Evolutionary conservation across 2,113 vertebrate species (phyloP).

Genomic region (Datnioides undecimradiatus): DNA sequence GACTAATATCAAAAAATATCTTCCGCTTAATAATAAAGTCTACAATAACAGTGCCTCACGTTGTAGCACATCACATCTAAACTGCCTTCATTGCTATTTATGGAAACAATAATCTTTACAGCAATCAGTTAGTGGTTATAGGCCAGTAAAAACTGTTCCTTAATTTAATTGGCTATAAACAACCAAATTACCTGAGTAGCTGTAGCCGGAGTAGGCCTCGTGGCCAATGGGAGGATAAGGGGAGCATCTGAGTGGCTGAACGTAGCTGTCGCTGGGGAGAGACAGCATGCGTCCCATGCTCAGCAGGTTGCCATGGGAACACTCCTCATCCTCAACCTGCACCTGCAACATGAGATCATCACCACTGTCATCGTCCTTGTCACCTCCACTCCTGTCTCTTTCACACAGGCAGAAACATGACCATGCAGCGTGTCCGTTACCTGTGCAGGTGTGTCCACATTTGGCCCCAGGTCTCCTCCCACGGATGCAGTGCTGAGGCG

Average conservation of each 20-base stretch:
- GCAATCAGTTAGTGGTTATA: conserved; percentile 48
- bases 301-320: conserved; percentile 83
- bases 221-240: conserved; percentile 82
- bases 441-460: conserved; percentile 71
- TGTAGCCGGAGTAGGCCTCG: conserved; percentile 65
- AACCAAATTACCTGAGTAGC: conserved; percentile 77
- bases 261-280: conserved; percentile 94
- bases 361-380: conserved; percentile 28
- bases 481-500: conserved; percentile 34
- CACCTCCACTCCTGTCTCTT: neutral
- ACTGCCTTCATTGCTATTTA: conserved; percentile 48
- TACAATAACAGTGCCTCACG: neutral
- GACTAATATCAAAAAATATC: neutral
- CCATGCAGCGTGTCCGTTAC: conserved; percentile 24
- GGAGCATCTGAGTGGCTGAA: conserved; percentile 83
- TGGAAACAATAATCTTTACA: conserved; percentile 52
- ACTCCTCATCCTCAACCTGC: conserved; percentile 78
- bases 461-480: conserved; percentile 51
- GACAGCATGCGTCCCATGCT: conserved; percentile 91
- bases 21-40: neutral
- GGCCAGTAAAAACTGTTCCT: conserved; percentile 34
- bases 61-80: conserved; percentile 21
- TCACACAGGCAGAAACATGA: neutral
- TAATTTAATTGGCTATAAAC: conserved; percentile 52
- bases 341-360: conserved; percentile 68